These are phyloP conservation scores for Vulpes lagopus DNA, from an alignment of 2,113 vertebrate genomes.

Conservation along the genomic window DNA sequence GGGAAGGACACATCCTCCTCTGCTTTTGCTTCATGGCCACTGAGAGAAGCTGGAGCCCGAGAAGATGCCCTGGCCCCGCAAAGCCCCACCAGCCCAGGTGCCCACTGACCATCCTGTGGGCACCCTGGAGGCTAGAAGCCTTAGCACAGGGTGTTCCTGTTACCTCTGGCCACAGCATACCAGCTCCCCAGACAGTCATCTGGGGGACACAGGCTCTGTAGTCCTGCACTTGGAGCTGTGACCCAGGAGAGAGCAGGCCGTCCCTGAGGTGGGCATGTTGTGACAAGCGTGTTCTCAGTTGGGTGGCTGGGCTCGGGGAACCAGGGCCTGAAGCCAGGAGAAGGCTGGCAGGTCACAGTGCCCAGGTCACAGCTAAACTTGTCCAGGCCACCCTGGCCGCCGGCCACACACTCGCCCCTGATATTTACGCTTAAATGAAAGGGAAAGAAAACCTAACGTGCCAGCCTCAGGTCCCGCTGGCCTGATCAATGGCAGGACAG, in stretches of 20 bases:
- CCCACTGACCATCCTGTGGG: neutral
- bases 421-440: neutral
- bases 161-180: fast-evolving
- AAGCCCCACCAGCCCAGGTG: neutral
- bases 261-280: fast-evolving
- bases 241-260: neutral
- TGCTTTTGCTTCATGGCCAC: neutral
- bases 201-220: fast-evolving
- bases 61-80: neutral
- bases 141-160: neutral
- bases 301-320: fast-evolving
- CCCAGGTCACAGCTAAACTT: fast-evolving
- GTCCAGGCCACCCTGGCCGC: fast-evolving
- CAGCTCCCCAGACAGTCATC: neutral
- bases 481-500: neutral
- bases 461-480: fast-evolving
- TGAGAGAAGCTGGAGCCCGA: neutral
- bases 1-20: neutral
- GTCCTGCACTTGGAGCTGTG: neutral
- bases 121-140: neutral
- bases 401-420: fast-evolving
- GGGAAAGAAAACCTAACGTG: fast-evolving
- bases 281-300: fast-evolving
- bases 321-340: fast-evolving
- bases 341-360: fast-evolving